Evolutionary conservation across 1,140 invertebrate species (phyloP).

Genomic region (Mycetomoellerius zeteki): DNA sequence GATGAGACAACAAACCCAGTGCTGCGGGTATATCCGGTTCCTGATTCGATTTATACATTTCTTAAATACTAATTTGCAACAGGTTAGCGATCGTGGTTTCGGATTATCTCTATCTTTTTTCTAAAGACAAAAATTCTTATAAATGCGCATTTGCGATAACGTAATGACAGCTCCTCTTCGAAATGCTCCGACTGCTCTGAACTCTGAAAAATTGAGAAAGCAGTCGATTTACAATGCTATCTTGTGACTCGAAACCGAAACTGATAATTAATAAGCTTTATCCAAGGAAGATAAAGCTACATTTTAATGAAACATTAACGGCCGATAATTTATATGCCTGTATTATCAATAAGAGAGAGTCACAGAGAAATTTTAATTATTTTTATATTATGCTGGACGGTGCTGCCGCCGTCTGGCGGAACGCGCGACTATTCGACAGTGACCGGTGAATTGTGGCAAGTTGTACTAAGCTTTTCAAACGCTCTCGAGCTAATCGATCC

Average conservation of each 20-base stretch:
- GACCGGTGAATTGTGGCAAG: slow-evolving; percentile 2
- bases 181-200: not conserved
- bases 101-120: not conserved
- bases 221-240: not conserved
- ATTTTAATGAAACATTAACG: not conserved
- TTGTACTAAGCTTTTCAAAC: not conserved
- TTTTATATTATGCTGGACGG: not conserved
- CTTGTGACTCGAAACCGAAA: not conserved
- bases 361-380: too few relatives aligned
- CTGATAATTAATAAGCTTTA: too few relatives aligned
- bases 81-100: not conserved
- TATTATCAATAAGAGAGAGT: too few relatives aligned
- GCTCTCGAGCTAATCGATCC: slow-evolving; percentile 9
- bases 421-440: not conserved
- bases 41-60: slow-evolving; percentile 80
- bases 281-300: too few relatives aligned
- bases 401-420: not conserved
- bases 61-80: slow-evolving; percentile 8
- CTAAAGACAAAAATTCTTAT: not conserved
- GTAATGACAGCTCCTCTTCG: not conserved
- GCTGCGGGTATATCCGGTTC: slow-evolving; percentile 86
- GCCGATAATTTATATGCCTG: not conserved
- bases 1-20: slow-evolving; percentile 87
- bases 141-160: slow-evolving; percentile 2
- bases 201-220: not conserved